Percentiles rank a stretch among this genome's conserved stretches.
These are phyloP conservation scores for Calameuta filiformis DNA, from an alignment of 2,888 invertebrate species.

Conservation along the genomic window DNA sequence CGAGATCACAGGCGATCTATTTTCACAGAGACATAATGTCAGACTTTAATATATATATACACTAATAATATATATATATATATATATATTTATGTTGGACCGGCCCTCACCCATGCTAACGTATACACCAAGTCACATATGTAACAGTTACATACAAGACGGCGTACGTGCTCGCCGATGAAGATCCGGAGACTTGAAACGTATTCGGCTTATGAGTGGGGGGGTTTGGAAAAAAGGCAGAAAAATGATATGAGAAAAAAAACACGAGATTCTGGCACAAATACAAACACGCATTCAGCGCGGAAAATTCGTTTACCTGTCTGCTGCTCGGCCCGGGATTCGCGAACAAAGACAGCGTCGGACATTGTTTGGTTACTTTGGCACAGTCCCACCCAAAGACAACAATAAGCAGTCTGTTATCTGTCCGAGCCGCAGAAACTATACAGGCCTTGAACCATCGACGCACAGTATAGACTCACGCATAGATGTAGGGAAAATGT, in stretches of 20 bases:
- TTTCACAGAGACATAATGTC: constrained; percentile 21
- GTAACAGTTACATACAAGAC: not conserved
- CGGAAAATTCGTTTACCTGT: not conserved
- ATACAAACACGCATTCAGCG: not conserved
- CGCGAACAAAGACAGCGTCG: not conserved
- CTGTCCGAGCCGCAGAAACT: not conserved
- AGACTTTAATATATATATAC: constrained; percentile 19
- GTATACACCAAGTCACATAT: not conserved
- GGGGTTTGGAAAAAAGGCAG: not conserved
- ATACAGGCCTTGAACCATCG: not conserved
- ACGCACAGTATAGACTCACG: too few relatives aligned
- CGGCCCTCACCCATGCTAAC: not conserved
- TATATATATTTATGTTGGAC: not conserved
- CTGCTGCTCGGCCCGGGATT: not conserved
- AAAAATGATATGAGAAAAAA: not conserved
- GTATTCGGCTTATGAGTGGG: not conserved
- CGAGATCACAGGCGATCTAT: constrained; percentile 12
- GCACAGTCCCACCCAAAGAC: constrained; percentile 1
- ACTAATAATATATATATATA: not conserved
- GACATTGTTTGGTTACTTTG: constrained; percentile 2
- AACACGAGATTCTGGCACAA: not conserved
- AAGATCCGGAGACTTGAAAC: not conserved
- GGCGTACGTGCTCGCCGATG: not conserved
- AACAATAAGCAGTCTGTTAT: not conserved
- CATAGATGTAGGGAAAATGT: too few relatives aligned